Evolutionary conservation across 2,113 vertebrate genomes (phyloP).

Genomic region (rabbit (Oryctolagus cuniculus)): DNA sequence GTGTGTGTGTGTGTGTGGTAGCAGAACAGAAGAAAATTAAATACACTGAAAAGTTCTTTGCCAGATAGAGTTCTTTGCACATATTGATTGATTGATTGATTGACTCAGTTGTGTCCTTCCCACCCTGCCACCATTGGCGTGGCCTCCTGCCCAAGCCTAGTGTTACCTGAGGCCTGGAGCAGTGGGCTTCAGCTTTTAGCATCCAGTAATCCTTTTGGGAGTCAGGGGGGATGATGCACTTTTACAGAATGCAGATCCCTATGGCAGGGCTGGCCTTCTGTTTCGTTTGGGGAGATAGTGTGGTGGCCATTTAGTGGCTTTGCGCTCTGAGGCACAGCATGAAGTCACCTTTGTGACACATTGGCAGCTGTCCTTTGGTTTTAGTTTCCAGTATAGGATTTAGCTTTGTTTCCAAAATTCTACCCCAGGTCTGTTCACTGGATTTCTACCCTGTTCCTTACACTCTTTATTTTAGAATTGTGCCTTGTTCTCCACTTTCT

Average conservation of each 20-base stretch:
- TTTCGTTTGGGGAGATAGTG: neutral
- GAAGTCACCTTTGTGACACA: neutral
- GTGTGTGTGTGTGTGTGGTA: no score
- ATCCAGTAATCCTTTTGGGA: neutral
- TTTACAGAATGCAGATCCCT: neutral
- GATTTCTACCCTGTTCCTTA: neutral
- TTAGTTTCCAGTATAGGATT: neutral
- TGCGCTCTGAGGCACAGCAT: neutral
- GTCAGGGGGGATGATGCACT: neutral
- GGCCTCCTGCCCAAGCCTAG: neutral
- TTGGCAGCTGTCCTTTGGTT: neutral
- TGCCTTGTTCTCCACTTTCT: conserved; percentile 29
- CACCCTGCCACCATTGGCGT: neutral
- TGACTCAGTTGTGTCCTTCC: neutral
- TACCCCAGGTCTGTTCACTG: neutral
- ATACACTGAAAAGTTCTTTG: neutral
- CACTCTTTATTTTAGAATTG: neutral
- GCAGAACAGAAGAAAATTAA: conserved; percentile 42
- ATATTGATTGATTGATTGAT: neutral
- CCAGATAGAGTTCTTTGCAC: conserved; percentile 23
- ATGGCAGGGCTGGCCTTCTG: neutral
- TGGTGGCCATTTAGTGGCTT: neutral
- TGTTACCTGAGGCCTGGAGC: neutral
- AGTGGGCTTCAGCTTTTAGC: neutral
- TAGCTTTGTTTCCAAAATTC: conserved; percentile 46